Conservation (phyloP, 2,113 vertebrate species). For the Capreolus pygargus region DNA sequence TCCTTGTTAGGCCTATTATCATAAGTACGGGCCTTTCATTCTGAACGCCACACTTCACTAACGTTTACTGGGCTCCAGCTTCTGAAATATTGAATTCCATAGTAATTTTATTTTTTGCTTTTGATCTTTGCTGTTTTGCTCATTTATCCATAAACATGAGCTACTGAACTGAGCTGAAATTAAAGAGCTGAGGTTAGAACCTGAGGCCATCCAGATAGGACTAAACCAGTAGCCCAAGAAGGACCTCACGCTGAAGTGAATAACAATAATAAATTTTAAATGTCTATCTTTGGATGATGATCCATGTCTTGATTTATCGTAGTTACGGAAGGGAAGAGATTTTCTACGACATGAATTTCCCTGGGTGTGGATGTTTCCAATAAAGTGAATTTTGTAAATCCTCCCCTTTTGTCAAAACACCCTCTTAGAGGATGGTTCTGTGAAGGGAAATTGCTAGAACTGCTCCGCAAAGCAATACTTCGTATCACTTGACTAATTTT, state of each 20-base stretch:
- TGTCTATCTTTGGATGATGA: neutral
- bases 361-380: neutral
- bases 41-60: constrained; percentile 79
- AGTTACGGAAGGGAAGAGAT: neutral
- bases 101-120: constrained; percentile 80
- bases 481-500: constrained; percentile 49
- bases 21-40: constrained; percentile 77
- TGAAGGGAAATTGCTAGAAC: constrained; percentile 5
- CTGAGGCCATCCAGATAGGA: constrained; percentile 73
- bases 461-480: neutral
- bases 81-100: constrained; percentile 80
- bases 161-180: constrained; percentile 79
- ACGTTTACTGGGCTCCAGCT: constrained; percentile 76
- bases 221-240: constrained; percentile 59
- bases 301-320: neutral
- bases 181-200: constrained; percentile 80
- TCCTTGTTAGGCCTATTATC: constrained; percentile 83
- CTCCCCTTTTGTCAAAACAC: neutral
- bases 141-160: constrained; percentile 85
- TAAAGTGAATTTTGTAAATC: neutral
- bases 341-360: neutral
- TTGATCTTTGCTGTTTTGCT: constrained; percentile 82
- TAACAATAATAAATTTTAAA: neutral
- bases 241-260: neutral
- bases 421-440: neutral